These are phyloP conservation scores for Drosophila greeni DNA, from an alignment of 2,888 invertebrate genomes.

Conservation along the genomic window DNA sequence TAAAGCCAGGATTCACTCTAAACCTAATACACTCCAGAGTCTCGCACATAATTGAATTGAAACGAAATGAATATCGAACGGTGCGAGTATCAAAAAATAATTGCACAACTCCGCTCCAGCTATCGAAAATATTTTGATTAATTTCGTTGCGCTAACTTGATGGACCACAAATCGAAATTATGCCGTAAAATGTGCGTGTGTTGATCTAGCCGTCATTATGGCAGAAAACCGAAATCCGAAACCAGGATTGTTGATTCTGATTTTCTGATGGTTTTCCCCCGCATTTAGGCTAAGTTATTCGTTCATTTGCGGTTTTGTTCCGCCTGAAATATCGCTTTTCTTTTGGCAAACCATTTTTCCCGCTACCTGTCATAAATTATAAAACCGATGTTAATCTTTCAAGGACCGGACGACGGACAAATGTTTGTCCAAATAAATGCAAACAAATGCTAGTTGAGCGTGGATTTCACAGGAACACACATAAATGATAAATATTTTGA, in stretches of 20 bases:
- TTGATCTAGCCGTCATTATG: slow-evolving; percentile 28
- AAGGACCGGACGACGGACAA: slow-evolving; percentile 53
- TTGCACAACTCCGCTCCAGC: slow-evolving; percentile 7
- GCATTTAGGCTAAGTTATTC: slow-evolving; percentile 44
- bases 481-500: slow-evolving; percentile 66
- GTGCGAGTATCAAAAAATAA: slow-evolving; percentile 15
- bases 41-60: slow-evolving; percentile 21
- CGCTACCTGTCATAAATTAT: slow-evolving; percentile 63
- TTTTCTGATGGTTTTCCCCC: slow-evolving; percentile 35
- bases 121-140: slow-evolving; percentile 30
- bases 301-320: slow-evolving; percentile 55
- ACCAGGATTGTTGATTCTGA: slow-evolving; percentile 21
- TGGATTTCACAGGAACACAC: slow-evolving; percentile 24
- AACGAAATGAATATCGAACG: not conserved
- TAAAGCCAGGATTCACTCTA: not conserved
- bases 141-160: slow-evolving; percentile 28
- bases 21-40: slow-evolving; percentile 29
- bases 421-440: slow-evolving; percentile 34
- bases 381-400: slow-evolving; percentile 53
- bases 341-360: slow-evolving; percentile 27
- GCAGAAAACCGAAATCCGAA: not conserved
- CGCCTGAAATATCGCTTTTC: slow-evolving; percentile 41
- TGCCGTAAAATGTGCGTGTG: slow-evolving; percentile 27
- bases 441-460: slow-evolving; percentile 23
- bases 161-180: slow-evolving; percentile 46